Evolutionary conservation across 2,888 invertebrate species (phyloP).

Genomic region (Eupithecia centaureata): DNA sequence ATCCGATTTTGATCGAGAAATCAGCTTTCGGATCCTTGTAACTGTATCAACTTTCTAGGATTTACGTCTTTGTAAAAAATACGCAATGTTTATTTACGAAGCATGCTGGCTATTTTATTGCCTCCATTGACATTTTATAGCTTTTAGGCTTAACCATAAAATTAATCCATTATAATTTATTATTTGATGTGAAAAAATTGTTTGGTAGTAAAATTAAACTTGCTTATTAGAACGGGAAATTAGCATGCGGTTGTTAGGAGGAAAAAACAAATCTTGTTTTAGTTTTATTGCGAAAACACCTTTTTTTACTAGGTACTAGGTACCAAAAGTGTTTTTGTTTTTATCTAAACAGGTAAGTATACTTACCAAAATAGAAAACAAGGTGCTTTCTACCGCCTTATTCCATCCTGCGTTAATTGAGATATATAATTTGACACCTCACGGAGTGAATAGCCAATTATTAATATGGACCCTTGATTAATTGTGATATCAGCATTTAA

Average conservation of each 20-base stretch:
- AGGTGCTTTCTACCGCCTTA: slow-evolving; percentile 67
- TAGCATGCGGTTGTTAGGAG: neutral
- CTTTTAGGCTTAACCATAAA: slow-evolving; percentile 8
- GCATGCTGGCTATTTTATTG: slow-evolving; percentile 7
- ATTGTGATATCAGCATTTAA: slow-evolving; percentile 85
- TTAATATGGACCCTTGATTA: slow-evolving; percentile 83
- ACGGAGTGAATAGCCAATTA: slow-evolving; percentile 83
- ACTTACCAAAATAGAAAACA: slow-evolving; percentile 46
- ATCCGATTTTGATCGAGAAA: slow-evolving; percentile 27
- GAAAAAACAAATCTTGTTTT: neutral
- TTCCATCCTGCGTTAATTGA: slow-evolving; percentile 82
- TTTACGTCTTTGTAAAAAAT: slow-evolving; percentile 17
- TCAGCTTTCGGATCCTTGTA: slow-evolving; percentile 26
- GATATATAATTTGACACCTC: slow-evolving; percentile 84
- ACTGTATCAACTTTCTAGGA: slow-evolving; percentile 29
- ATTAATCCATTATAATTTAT: slow-evolving; percentile 16
- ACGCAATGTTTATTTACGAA: slow-evolving; percentile 5
- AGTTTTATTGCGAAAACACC: neutral
- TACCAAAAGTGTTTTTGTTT: neutral
- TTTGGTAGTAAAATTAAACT: neutral
- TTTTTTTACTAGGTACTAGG: neutral
- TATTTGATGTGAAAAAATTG: slow-evolving; percentile 7
- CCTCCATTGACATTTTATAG: slow-evolving; percentile 12
- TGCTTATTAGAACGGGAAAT: neutral
- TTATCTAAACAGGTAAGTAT: neutral